These are phyloP conservation scores for Acanthaster planci DNA, from an alignment of 35 echinoderm and acorn worm genomes.

Conservation along the genomic window DNA sequence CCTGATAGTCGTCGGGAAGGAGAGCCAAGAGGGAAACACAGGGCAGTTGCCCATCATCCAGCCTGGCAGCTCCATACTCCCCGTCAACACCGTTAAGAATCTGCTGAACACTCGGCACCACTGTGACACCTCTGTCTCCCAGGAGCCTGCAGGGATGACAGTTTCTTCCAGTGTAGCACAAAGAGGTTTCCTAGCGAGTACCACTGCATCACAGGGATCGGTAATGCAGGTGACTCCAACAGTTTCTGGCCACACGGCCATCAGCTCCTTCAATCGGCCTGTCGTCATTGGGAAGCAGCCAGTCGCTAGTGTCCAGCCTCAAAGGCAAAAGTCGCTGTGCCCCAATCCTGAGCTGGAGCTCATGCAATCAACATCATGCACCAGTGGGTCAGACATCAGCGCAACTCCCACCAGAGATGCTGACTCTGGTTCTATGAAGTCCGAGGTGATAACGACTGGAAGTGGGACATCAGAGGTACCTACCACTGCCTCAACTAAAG, in stretches of 20 bases:
- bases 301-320: not conserved
- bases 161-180: not conserved
- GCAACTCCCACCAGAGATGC: not conserved
- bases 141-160: not conserved
- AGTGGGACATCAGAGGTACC: too few species aligned
- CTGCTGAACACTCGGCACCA: not conserved
- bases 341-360: slow-evolving; percentile 11
- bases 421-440: not conserved
- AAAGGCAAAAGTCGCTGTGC: not conserved
- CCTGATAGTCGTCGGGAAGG: slow-evolving; percentile 47
- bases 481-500: not conserved
- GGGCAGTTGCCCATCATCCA: slow-evolving; percentile 15
- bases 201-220: not conserved
- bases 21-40: not conserved
- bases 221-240: not conserved
- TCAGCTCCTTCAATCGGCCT: not conserved
- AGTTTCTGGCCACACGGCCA: not conserved
- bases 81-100: slow-evolving; percentile 13
- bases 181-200: not conserved
- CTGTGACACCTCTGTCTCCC: not conserved
- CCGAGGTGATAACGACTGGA: not conserved
- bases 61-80: slow-evolving; percentile 2
- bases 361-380: not conserved
- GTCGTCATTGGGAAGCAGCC: slow-evolving; percentile 4
- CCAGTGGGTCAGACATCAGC: not conserved